These are phyloP conservation scores for Popillia japonica DNA, from an alignment of 1,140 invertebrate species.

Conservation along the genomic window DNA sequence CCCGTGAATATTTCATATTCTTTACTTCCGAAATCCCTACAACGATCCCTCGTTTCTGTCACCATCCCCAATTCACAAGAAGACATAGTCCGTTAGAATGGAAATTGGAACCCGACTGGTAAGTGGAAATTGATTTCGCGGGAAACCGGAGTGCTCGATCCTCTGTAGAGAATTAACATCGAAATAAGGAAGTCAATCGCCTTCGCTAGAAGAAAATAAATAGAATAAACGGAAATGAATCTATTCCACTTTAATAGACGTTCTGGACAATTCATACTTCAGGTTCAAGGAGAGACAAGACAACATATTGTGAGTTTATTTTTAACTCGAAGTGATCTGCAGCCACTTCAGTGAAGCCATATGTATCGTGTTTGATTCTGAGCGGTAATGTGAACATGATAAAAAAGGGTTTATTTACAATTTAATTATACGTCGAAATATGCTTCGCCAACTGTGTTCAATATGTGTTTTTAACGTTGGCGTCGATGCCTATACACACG, in stretches of 20 bases:
- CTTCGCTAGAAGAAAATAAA: neutral
- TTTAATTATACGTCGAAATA: neutral
- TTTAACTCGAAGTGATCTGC: slow-evolving; percentile 13
- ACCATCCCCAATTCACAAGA: neutral
- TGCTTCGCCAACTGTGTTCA: neutral
- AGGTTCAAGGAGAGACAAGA: slow-evolving; percentile 26
- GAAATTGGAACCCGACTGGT: slow-evolving; percentile 4
- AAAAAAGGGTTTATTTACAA: neutral
- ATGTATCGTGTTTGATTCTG: neutral
- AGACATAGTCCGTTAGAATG: neutral
- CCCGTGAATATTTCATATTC: neutral
- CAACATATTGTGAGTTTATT: slow-evolving; percentile 13
- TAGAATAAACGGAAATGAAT: slow-evolving; percentile 15
- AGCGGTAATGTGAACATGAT: neutral
- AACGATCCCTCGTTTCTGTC: neutral
- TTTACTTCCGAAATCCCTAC: neutral
- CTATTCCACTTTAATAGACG: neutral
- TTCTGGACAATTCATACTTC: neutral
- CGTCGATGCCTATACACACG: no score
- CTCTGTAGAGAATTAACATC: slow-evolving; percentile 4
- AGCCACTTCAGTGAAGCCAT: slow-evolving; percentile 15
- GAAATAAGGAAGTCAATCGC: slow-evolving; percentile 24
- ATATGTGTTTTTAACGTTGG: neutral
- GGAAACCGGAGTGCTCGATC: neutral
- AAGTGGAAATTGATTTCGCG: slow-evolving; percentile 21